Evolutionary conservation across 1,140 invertebrate genomes (phyloP).

Genomic region (Trissolcus basalis): DNA sequence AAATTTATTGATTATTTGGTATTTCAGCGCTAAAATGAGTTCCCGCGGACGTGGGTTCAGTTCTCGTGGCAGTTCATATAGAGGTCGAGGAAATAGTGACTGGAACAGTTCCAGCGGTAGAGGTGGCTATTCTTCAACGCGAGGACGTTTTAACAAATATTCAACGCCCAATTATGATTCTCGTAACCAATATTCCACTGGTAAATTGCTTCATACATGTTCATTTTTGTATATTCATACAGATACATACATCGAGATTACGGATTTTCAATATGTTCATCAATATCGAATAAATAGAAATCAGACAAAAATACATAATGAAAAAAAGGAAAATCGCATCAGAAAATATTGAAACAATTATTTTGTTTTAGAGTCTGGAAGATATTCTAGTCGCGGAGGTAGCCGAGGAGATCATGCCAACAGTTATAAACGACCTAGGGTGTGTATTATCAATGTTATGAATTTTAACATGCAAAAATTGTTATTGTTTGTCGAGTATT

Average conservation of each 20-base stretch:
- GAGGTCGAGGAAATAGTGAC: slow-evolving; percentile 66
- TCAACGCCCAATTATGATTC: slow-evolving; percentile 68
- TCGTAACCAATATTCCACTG: slow-evolving; percentile 69
- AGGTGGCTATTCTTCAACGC: slow-evolving; percentile 68
- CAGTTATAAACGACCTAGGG: slow-evolving; percentile 69
- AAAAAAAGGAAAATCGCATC: too few relatives aligned
- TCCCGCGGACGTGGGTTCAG: slow-evolving; percentile 71
- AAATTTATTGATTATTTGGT: not conserved
- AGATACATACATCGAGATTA: not conserved
- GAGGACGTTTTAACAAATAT: slow-evolving; percentile 69
- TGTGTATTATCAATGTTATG: slow-evolving; percentile 38
- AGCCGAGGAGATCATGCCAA: slow-evolving; percentile 72
- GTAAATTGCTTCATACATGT: slow-evolving; percentile 48
- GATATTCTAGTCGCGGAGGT: slow-evolving; percentile 69
- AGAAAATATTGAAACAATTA: too few relatives aligned
- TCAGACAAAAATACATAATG: too few relatives aligned
- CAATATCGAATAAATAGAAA: too few relatives aligned
- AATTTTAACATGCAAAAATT: not conserved
- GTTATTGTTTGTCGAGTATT: not conserved
- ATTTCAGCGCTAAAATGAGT: slow-evolving; percentile 67
- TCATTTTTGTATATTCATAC: not conserved
- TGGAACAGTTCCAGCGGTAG: slow-evolving; percentile 63
- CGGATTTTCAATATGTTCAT: not conserved
- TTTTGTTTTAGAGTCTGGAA: slow-evolving; percentile 62
- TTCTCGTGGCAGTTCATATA: slow-evolving; percentile 68